These are phyloP conservation scores for Lampris megalopsis DNA, from an alignment of 2,113 vertebrate species.

Conservation along the genomic window DNA sequence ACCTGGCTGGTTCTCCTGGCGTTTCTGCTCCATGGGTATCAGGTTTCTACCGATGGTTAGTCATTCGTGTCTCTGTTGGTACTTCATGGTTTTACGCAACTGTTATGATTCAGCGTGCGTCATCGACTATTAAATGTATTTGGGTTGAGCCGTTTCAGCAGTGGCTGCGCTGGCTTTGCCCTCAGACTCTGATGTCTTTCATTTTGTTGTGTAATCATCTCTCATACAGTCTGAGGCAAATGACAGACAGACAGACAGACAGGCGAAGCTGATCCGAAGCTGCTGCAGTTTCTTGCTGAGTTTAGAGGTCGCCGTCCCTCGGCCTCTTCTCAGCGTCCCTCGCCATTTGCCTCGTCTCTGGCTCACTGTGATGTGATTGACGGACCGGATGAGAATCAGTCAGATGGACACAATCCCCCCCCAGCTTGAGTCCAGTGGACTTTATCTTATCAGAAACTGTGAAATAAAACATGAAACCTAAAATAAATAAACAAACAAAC, in stretches of 20 bases:
- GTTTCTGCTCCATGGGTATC: conserved; percentile 17
- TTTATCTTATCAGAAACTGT: neutral
- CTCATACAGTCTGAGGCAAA: neutral
- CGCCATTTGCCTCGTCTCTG: no score
- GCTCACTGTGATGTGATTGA: neutral
- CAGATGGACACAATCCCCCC: neutral
- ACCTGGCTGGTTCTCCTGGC: conserved; percentile 34
- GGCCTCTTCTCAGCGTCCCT: no score
- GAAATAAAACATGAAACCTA: conserved; percentile 5
- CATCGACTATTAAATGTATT: conserved; percentile 25
- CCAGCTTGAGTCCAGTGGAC: conserved; percentile 2
- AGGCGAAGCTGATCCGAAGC: neutral
- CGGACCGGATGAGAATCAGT: neutral
- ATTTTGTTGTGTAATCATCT: conserved; percentile 26
- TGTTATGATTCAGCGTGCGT: conserved; percentile 57
- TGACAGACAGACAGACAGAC: neutral
- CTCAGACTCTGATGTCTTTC: conserved; percentile 7
- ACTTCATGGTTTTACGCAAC: conserved; percentile 21
- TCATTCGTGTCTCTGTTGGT: conserved; percentile 33
- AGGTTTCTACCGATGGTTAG: conserved; percentile 42
- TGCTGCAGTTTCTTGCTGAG: neutral
- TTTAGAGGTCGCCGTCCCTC: neutral
- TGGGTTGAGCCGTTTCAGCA: neutral
- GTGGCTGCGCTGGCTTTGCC: neutral
- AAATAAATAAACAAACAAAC: neutral